Percentiles rank a stretch among this genome's conserved stretches.
phyloP scores from a whole-genome alignment of 2,113 vertebrate genomes.

The Excalfactoria chinensis region DNA sequence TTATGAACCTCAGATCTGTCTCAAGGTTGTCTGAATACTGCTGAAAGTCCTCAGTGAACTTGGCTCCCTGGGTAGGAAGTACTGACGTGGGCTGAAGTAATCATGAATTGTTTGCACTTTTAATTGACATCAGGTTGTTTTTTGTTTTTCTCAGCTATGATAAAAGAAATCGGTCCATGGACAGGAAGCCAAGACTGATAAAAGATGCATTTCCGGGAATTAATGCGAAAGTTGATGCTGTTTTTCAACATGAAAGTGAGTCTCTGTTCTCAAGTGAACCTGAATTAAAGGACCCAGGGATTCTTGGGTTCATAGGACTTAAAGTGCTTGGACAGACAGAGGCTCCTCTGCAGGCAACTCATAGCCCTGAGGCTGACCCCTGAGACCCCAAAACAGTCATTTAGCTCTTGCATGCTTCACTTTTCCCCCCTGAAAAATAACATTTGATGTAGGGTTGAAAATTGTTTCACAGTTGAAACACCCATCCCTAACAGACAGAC shows the following conservation, averaged over 20 bases:
- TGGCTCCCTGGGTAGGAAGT: not conserved
- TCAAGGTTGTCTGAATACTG: not conserved
- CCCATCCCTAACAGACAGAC: not conserved
- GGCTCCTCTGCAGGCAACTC: not conserved
- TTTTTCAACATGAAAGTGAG: constrained; percentile 75
- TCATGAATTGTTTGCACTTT: not conserved
- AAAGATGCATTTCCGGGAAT: constrained; percentile 81
- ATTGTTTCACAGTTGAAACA: not conserved
- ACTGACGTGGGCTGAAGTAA: not conserved
- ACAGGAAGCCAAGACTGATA: constrained; percentile 68
- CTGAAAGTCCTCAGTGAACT: not conserved
- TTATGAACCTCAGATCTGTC: not conserved
- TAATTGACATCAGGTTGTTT: not conserved
- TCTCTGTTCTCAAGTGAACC: not conserved
- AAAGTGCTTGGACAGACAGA: not conserved
- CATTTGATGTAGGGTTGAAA: not conserved
- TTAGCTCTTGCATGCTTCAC: not conserved
- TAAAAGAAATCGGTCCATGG: constrained; percentile 70
- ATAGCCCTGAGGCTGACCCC: not conserved
- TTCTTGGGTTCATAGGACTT: not conserved
- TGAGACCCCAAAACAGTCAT: not conserved
- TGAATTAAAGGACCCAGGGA: not conserved
- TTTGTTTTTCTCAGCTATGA: constrained; percentile 70
- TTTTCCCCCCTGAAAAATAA: not conserved
- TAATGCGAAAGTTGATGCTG: constrained; percentile 79